phyloP scores from a whole-genome alignment of 2,113 vertebrate species.

The Opisthocomus hoazin region DNA sequence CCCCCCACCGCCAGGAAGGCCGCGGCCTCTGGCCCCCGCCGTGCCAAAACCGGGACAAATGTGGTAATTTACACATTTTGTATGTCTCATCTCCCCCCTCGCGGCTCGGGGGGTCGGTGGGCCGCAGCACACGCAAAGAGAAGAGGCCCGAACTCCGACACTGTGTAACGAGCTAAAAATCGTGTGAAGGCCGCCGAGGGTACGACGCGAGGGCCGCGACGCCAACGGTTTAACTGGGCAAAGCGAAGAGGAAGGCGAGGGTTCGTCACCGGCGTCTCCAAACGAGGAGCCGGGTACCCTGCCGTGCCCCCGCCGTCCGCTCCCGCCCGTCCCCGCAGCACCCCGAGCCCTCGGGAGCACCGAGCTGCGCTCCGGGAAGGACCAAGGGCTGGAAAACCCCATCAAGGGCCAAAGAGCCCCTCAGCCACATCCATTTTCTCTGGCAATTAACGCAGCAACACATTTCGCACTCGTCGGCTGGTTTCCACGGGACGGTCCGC shows the following conservation, averaged over 20 bases:
- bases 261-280: fast-evolving
- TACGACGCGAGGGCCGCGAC: fast-evolving
- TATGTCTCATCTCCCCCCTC: fast-evolving
- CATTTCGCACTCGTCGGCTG: not conserved
- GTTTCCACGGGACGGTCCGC: not conserved
- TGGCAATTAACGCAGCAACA: not conserved
- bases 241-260: not conserved
- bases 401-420: not conserved
- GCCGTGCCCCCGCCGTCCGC: fast-evolving
- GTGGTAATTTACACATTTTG: fast-evolving
- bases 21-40: fast-evolving
- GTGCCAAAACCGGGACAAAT: not conserved
- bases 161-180: too few species aligned
- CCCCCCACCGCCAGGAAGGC: fast-evolving
- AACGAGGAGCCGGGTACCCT: fast-evolving
- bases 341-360: not conserved
- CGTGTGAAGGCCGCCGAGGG: too few species aligned
- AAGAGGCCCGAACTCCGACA: fast-evolving
- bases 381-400: not conserved
- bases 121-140: not conserved
- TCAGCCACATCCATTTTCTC: not conserved
- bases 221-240: fast-evolving
- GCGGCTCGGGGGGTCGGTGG: too few species aligned
- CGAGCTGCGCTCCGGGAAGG: not conserved
- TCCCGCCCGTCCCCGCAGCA: fast-evolving